A percentile compares a stretch with the other conserved stretches of the same genome.
phyloP scores from a whole-genome alignment of 2,797 vertebrate genomes.

The Luscinia megarhynchos region DNA sequence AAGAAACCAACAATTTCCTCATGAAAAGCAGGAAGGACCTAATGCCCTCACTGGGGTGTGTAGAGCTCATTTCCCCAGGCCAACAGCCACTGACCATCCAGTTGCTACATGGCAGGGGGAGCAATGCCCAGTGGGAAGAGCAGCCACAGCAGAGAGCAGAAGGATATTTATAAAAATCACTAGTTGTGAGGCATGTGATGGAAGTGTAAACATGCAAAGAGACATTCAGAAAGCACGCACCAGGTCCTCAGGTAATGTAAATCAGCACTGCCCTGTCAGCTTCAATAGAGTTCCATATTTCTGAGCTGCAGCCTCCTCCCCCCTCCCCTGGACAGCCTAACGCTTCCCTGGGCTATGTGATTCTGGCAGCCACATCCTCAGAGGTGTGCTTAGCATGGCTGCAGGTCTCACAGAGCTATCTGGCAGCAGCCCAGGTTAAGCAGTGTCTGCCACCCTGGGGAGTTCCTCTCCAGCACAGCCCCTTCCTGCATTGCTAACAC shows the following conservation, averaged over 20 bases:
- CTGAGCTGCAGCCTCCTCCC: not conserved
- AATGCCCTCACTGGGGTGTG: not conserved
- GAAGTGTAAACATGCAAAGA: not conserved
- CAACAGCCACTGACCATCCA: not conserved
- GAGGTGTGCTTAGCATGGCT: not conserved
- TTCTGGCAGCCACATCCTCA: not conserved
- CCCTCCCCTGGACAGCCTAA: not conserved
- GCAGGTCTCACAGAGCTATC: not conserved
- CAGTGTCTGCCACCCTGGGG: not conserved
- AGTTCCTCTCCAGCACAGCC: not conserved
- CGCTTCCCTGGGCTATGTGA: not conserved
- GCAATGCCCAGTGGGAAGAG: not conserved
- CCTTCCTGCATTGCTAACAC: not conserved
- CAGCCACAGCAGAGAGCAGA: not conserved
- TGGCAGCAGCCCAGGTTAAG: not conserved
- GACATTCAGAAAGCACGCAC: not conserved
- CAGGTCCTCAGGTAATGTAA: slow-evolving; percentile 40
- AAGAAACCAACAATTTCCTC: not conserved
- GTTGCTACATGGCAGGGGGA: not conserved
- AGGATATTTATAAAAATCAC: slow-evolving; percentile 1
- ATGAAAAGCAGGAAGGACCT: not conserved
- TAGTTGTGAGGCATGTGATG: not conserved
- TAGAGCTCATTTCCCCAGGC: fast-evolving
- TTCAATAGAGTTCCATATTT: not conserved
- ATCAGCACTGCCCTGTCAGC: slow-evolving; percentile 18